Evolutionary conservation across 2,888 invertebrate genomes (phyloP), one percentile per base, ranked within the genome.

Genomic region (Anthophora plumipes): DNA sequence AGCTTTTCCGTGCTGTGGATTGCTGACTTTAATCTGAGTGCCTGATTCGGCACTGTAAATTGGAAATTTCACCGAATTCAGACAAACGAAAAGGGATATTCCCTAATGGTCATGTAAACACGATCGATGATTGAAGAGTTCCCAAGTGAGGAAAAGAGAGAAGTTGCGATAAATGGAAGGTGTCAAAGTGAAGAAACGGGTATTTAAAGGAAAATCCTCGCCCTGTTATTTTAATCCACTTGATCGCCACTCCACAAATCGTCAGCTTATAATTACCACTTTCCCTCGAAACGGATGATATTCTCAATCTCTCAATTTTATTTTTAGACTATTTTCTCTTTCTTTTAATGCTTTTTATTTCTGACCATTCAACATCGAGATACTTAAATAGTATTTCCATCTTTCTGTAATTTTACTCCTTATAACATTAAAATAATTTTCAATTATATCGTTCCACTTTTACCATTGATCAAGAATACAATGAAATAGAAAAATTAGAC

Each of bases 191-290:
- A 66, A 69, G 71, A 64, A 74, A 68, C 12, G 50, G 57, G 59
- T 79, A 67, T 59, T 60, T 64, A 69, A 61, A 60, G 39, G 67
- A 31, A 70, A 68, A 83, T 78, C 69, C 60, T 80, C 69, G 43
- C 57, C 54, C 72, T 50, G 43, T 61, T 66, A 64, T 75, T 54
- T 63, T 39, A 31, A 54, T 37, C 60, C 46, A 54, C 55, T 57
- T 50, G 57, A 64, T 63, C 72, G 54, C 50, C 61, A 41, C 79
- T 83, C 77, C 70, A 86, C 79, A 86, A 81, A 90, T 87, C 89
- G 86, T 90, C 88, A 89, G 89, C 87, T 89, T 89, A 88, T 90
- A 90, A 91, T 90, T 89, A 87, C 89, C 85, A 83, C 86, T 88
- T 85, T 87, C 89, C 87, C 85, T 87, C 87, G 86, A 88, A 84